These are phyloP conservation scores for Psilanteris sp. DNA, from an alignment of 1,140 invertebrate genomes.

Conservation along the genomic window DNA sequence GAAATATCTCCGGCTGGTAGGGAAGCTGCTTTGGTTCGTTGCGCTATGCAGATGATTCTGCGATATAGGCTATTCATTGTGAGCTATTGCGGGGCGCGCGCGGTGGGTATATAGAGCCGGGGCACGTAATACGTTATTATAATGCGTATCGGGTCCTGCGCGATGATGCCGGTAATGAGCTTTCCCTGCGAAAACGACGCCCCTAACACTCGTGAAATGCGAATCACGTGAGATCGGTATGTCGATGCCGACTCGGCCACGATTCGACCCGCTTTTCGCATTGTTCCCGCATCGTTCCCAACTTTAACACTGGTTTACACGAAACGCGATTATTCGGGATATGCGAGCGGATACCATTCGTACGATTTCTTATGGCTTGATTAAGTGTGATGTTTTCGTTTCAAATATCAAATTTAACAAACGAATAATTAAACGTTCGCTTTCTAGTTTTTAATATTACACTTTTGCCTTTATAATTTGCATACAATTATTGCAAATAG, in stretches of 20 bases:
- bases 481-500: too few relatives aligned
- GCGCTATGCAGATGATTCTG: slow-evolving; percentile 76
- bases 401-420: too few relatives aligned
- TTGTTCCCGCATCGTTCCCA: slow-evolving; percentile 20
- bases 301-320: slow-evolving; percentile 20
- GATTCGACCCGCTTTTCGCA: slow-evolving; percentile 30
- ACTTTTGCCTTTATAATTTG: too few relatives aligned
- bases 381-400: too few relatives aligned
- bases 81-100: slow-evolving; percentile 72
- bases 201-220: slow-evolving; percentile 8
- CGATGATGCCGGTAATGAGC: slow-evolving; percentile 32
- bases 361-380: too few relatives aligned
- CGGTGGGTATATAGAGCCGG: slow-evolving; percentile 52
- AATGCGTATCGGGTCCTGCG: slow-evolving; percentile 68
- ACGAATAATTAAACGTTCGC: too few relatives aligned
- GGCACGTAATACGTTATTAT: slow-evolving; percentile 70
- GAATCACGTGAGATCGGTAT: slow-evolving; percentile 34
- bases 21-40: slow-evolving; percentile 63
- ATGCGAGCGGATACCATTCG: not conserved
- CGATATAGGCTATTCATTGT: slow-evolving; percentile 76
- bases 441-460: too few relatives aligned
- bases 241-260: slow-evolving; percentile 29
- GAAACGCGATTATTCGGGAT: slow-evolving; percentile 36
- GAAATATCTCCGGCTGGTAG: slow-evolving; percentile 71
- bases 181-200: slow-evolving; percentile 16